Evolutionary conservation across 1,140 invertebrate genomes (phyloP), one percentile per base, ranked within the genome.

Genomic region (Cydia amplana): DNA sequence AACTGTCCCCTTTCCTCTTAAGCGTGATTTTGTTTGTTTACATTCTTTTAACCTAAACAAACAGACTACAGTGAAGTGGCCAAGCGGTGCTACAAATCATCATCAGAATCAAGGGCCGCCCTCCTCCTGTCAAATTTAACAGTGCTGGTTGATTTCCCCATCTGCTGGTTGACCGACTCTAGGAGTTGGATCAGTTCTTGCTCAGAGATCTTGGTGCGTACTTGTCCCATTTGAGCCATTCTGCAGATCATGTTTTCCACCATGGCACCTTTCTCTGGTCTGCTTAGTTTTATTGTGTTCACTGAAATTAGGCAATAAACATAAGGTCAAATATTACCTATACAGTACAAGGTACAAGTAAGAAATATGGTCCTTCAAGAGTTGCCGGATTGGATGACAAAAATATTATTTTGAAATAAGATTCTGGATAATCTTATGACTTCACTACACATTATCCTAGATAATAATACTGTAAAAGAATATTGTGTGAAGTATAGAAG

Each of bases 231-330:
- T 87, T 97, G 96, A 36, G 97, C 98, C 98, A 99, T 99, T 80
- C 96, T 95, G 60, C 99, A 94, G 74, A 99, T 95, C 95, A 99
- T 97, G 80, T 96, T 96, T 94, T 99, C 98, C 20, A 99, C 95
- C 96, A 98, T 97, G 90, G 95, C 95, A 10, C 97, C 98, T 92
- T 99, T 99, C 82, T 99, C 98, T 55, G 98, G 98, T 93, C 98
- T 99, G 76, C 98, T 97, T 75, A 99, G 92, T 86, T 96, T 96
- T 60, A 99, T 95, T 77, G 97, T 99, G 85, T 98, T 99, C 81
- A 99, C 98, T 99, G 90, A 40, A 94, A 95, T 74, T 46, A 40
- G 9, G 36, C 1, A 82, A 87, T 28, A 32, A 78, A 80, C 23
- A 79, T 32, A 32, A 28, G 28, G n/a, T 83, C 76, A 67, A 51